These are phyloP conservation scores for Lasiommata megera DNA, from an alignment of 2,888 invertebrate species.

Conservation along the genomic window DNA sequence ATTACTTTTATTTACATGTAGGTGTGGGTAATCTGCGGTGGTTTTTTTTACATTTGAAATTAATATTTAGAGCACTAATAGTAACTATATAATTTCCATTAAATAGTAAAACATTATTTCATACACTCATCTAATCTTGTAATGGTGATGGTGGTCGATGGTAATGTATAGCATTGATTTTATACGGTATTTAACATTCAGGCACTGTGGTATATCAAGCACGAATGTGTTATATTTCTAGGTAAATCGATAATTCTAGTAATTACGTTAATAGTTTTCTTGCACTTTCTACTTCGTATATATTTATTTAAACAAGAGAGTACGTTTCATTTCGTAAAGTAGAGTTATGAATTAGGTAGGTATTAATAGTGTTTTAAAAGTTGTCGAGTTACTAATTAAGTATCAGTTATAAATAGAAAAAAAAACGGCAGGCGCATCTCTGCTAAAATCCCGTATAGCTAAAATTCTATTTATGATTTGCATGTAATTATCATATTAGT, in stretches of 20 bases:
- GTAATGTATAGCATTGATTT: background rate
- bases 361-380: background rate
- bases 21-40: no score
- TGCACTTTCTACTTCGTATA: conserved; percentile 5
- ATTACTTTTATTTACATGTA: background rate
- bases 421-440: background rate
- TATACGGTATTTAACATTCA: background rate
- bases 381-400: background rate
- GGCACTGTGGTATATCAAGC: conserved; percentile 1
- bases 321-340: background rate
- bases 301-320: background rate
- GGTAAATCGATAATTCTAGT: background rate
- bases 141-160: conserved; percentile 4
- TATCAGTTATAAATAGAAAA: background rate
- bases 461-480: conserved; percentile 31
- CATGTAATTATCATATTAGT: conserved; percentile 45
- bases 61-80: background rate
- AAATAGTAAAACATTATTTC: background rate
- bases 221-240: background rate
- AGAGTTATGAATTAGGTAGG: background rate
- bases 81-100: background rate
- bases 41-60: background rate
- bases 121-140: background rate
- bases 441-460: conserved; percentile 13
- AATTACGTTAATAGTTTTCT: background rate